Percentiles rank a stretch among this genome's conserved stretches.
Evolutionary conservation across 2,888 invertebrate species (phyloP).

Genomic region (Mesoligia furuncula): DNA sequence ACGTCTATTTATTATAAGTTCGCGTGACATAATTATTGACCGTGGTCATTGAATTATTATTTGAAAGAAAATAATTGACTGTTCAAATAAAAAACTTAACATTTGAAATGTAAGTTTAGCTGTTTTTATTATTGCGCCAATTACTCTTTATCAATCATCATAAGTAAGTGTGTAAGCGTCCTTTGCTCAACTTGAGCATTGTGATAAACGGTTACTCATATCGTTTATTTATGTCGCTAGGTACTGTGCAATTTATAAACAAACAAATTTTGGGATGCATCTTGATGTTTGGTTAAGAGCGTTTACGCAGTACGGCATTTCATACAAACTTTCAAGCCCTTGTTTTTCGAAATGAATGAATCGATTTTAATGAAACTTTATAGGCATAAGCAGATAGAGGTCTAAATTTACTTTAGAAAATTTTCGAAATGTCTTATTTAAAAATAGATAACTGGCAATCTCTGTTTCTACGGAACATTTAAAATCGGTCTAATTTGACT

Average conservation of each 20-base stretch:
- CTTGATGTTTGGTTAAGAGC: not conserved
- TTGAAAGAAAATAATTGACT: constrained; percentile 36
- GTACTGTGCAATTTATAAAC: not conserved
- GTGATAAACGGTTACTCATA: not conserved
- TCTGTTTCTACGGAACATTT: too few species aligned
- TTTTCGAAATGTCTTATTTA: too few species aligned
- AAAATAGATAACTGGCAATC: too few species aligned
- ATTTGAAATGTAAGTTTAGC: constrained; percentile 24
- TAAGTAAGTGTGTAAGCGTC: not conserved
- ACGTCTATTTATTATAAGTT: constrained; percentile 16
- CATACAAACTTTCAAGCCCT: too few species aligned
- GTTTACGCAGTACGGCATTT: too few species aligned
- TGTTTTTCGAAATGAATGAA: too few species aligned
- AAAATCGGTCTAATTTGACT: too few species aligned
- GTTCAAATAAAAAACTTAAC: constrained; percentile 32
- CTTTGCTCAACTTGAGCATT: not conserved
- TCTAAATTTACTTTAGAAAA: too few species aligned
- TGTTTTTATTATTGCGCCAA: constrained; percentile 31
- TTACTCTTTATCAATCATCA: constrained; percentile 35
- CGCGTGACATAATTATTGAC: constrained; percentile 45
- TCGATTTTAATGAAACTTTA: too few species aligned
- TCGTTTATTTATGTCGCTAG: not conserved
- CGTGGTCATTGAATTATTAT: constrained; percentile 25
- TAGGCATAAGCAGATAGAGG: too few species aligned
- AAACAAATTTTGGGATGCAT: not conserved